phyloP scores from a whole-genome alignment of 2,888 invertebrate species.

The Furcula furcula region DNA sequence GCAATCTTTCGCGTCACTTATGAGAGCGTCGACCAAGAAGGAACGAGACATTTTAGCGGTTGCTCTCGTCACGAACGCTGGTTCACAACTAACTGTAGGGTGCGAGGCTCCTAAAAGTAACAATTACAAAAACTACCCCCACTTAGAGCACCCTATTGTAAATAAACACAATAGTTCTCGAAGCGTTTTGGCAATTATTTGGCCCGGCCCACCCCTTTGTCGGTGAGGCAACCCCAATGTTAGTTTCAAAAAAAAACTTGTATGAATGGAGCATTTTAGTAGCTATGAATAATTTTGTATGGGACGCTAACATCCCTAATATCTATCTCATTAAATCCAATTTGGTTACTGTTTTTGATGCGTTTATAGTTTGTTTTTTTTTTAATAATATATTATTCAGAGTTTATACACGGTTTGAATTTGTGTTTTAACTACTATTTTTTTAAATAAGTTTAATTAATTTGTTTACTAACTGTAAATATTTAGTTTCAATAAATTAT shows the following conservation, averaged over 20 bases:
- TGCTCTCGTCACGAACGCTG: slow-evolving; percentile 42
- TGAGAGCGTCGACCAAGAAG: slow-evolving; percentile 90
- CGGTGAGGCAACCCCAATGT: slow-evolving; percentile 72
- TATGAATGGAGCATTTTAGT: slow-evolving; percentile 77
- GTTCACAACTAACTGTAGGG: slow-evolving; percentile 57
- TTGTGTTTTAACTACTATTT: too few species aligned
- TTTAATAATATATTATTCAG: slow-evolving; percentile 22
- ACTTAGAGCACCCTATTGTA: slow-evolving; percentile 78
- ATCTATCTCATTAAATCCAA: slow-evolving; percentile 78
- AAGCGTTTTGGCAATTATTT: slow-evolving; percentile 81
- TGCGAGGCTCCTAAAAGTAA: slow-evolving; percentile 64
- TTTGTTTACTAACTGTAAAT: too few species aligned
- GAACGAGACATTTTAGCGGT: slow-evolving; percentile 87
- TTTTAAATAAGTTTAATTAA: too few species aligned
- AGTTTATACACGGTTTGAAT: too few species aligned
- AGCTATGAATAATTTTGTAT: slow-evolving; percentile 81
- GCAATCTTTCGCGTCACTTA: slow-evolving; percentile 83
- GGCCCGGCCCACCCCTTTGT: slow-evolving; percentile 80
- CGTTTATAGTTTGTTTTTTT: slow-evolving; percentile 35
- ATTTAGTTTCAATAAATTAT: too few species aligned
- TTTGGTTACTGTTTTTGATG: slow-evolving; percentile 68
- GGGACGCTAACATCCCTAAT: slow-evolving; percentile 72
- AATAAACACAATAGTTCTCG: slow-evolving; percentile 76
- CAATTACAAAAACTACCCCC: slow-evolving; percentile 82
- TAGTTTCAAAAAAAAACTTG: slow-evolving; percentile 55